Evolutionary conservation across 2,113 vertebrate genomes (phyloP), one percentile per base, ranked within the genome.

Genomic region (Marmota flaviventris): DNA sequence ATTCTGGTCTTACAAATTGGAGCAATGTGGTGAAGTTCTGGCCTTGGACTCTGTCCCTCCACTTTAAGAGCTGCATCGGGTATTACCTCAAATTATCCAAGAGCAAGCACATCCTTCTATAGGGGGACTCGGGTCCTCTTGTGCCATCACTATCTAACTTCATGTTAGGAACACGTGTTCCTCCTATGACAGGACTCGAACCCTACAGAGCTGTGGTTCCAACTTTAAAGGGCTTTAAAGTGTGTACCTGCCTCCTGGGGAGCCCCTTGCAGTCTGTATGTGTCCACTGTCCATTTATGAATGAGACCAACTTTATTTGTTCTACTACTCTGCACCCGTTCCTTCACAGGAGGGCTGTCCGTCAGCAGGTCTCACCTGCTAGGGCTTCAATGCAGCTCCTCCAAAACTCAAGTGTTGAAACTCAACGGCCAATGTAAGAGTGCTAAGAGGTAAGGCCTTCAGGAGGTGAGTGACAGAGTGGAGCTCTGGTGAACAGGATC

Each of bases 41-140:
- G 27, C 2, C 63, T 70, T 29, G 0, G 2, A 27, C 0, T 42
- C n/a, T 1, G 5, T 5, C 61, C 51, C 61, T 72, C n/a, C 13
- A 12, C 29, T 39, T 9, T 39, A 11, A 29, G 9, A 37, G 22
- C n/a, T 13, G 6, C 5, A 0, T 13, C 17, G 37, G 69, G 63
- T 18, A 20, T 63, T 42, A 20, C 13, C 76, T 76, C 14, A 0
- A 56, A 16, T 32, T 3, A 42, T 42, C 79, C 81, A n/a, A 34
- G 16, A 17, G 17, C 37, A 29, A 34, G 4, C 5, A 4, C 8
- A 5, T 79, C n/a, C 18, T n/a, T 53, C 63, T 42, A 8, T 17
- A 27, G 22, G 56, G 17, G 27, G 42, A 24, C 1, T 32, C 29
- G 1, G 3, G 48, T 13, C 77, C 85, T 34, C 70, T 48, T 2